These are phyloP conservation scores for Hylaeus volcanicus DNA, from an alignment of 1,140 invertebrate genomes.

Conservation along the genomic window DNA sequence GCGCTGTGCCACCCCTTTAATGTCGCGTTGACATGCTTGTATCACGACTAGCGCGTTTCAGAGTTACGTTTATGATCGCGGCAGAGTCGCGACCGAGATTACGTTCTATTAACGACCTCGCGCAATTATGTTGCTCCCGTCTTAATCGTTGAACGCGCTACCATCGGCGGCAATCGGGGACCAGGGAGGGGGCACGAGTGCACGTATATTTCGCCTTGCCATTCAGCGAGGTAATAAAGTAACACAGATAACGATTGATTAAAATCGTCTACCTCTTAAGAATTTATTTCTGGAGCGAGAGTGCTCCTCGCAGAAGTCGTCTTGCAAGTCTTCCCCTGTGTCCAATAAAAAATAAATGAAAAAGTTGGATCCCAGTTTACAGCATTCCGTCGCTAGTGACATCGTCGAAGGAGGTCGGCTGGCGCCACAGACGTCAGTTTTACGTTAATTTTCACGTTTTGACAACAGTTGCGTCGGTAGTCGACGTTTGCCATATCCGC, in stretches of 20 bases:
- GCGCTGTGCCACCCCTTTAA: not conserved
- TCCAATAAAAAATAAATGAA: too few species aligned
- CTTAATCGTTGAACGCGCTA: too few species aligned
- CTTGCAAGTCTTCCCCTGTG: too few species aligned
- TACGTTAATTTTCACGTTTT: slow-evolving; percentile 47
- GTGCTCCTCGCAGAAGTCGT: too few species aligned
- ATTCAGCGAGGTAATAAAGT: too few species aligned
- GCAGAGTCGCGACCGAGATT: not conserved
- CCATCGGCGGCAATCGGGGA: not conserved
- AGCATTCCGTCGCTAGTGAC: too few species aligned
- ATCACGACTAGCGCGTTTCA: not conserved
- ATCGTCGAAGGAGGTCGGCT: not conserved
- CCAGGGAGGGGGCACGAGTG: not conserved
- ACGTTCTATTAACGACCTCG: slow-evolving; percentile 13
- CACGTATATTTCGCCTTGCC: too few species aligned
- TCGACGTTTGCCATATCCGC: slow-evolving; percentile 46
- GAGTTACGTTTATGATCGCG: not conserved
- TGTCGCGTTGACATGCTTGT: not conserved
- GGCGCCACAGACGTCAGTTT: not conserved
- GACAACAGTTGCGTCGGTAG: slow-evolving; percentile 1
- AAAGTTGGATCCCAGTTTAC: too few species aligned
- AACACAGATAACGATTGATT: too few species aligned
- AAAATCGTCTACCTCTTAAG: too few species aligned
- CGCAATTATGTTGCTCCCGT: not conserved
- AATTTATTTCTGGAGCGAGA: too few species aligned